Base-by-base conservation (phyloP, 2,797 vertebrate species). In the Pelodytes ibericus region DNA sequence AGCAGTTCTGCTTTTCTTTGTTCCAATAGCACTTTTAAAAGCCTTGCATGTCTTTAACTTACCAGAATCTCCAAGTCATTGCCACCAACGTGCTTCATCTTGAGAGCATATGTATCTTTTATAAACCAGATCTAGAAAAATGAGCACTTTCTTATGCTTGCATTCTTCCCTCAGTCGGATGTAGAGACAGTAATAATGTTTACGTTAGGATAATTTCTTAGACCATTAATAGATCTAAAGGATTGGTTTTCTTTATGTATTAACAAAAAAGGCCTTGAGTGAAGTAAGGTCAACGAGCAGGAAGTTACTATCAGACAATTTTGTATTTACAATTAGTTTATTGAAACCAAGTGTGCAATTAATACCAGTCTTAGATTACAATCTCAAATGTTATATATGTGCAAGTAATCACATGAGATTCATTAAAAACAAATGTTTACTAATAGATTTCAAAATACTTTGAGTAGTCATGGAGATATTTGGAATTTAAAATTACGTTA, bases 231-330 rank as follows among this genome's bases (percentile, higher is more conserved):
- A 69, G 57, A 69, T 69, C 65, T 69, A 62, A 62, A 66, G 65
- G 24, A 44, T 68, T 67, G 29, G 22, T 49, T 75, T 62, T 18
- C 53, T 31, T 75, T 31, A 29, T 30, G 58, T 2, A 20, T 2
- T 22, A 33, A 39, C 25, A 30, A 60, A 3, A 60, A 29, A n/a
- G 6, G 25, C 3, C 6, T 8, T 69, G 58, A 69, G 74, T 75
- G 65, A 75, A 69, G 33, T 69, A 56, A 69, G 74, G 74, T 69
- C 74, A 75, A n/a, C n/a, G n/a, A n/a, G n/a, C n/a, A n/a, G n/a
- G 53, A 18, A 47, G 58, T 36, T 56, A 67, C 26, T 31, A 75
- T 67, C 49, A 75, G 56, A 69, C 72, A 73, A 44, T 58, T 74
- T 36, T 26, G 44, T 20, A 18, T 75, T 62, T 62, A 63, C 33